These are phyloP conservation scores for Tyria jacobaeae DNA, from an alignment of 2,888 invertebrate species.

Conservation along the genomic window DNA sequence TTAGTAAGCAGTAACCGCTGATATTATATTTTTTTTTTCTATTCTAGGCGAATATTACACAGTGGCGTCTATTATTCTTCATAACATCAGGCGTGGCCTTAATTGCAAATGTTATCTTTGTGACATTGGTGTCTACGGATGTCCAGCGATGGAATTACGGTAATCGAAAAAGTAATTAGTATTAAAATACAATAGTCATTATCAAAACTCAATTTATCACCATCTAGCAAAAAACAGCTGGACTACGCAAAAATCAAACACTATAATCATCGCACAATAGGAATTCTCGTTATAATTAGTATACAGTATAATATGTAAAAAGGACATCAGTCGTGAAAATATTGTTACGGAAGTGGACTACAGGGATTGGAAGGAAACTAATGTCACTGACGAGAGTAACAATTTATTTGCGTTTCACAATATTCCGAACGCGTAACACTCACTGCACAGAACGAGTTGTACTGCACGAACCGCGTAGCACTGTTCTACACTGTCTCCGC, in stretches of 20 bases:
- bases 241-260: not conserved
- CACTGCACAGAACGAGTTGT: too few species aligned
- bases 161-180: conserved; percentile 12
- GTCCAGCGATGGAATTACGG: conserved; percentile 21
- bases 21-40: not conserved
- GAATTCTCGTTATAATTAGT: not conserved
- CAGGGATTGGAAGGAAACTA: too few species aligned
- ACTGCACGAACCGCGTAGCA: too few species aligned
- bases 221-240: not conserved
- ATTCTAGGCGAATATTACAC: conserved; percentile 19
- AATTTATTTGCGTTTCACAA: too few species aligned
- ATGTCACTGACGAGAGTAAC: too few species aligned
- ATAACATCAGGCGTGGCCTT: conserved; percentile 9
- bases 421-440: too few species aligned
- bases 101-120: conserved; percentile 5
- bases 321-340: too few species aligned
- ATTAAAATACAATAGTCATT: not conserved
- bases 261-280: not conserved
- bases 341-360: too few species aligned
- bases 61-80: conserved; percentile 23
- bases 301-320: too few species aligned
- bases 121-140: conserved; percentile 12
- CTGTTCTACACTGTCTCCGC: too few species aligned
- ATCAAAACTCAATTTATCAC: not conserved
- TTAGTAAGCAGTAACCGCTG: too few species aligned